Evolutionary conservation across 1,140 invertebrate genomes (phyloP), one percentile per base, ranked within the genome.

Genomic region (Procambarus virginalis): DNA sequence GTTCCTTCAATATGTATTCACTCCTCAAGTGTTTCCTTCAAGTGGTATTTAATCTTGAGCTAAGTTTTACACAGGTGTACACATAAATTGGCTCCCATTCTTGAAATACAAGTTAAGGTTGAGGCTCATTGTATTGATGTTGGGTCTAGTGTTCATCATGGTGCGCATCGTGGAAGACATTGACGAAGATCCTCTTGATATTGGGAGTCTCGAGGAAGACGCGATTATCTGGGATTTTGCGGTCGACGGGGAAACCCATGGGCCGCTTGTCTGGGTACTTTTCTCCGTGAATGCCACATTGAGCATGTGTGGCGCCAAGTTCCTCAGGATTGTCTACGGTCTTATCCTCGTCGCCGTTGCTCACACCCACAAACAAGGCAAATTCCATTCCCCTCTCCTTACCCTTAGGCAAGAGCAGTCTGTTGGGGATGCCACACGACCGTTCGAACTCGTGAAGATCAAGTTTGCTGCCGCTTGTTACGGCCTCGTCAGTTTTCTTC

Each of bases 401-500:
- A 92, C 96, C 96, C 92, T 95, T 96, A 46, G 96, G 96, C 90
- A 97, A 93, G 89, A 96, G 94, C 49, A 96, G 93, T 82, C 96
- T 95, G 49, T 95, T 94, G n/a, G 96, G 96, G 92, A 8, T 5
- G 34, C 83, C 83, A 76, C 83, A 84, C 34, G 64, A 46, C 2
- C 83, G 12, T 5, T 46, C 70, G 34, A 8, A 51, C 3, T 34
- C 14, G n/a, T 73, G 10, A 2, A 3, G 34, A 1, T 34, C 34
- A 20, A 76, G 48, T 6, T 12, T 2, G 20, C 0, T 10, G n/a
- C 48, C n/a, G 34, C 45, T 55, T 0, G 48, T n/a, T 17, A 84
- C 49, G 20, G 83, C 83, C 48, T 51, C 70, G 70, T 84, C 83
- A 73, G 83, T 22, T 5, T 51, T 22, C 0, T 58, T 17, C 2